Evolutionary conservation across 2,888 invertebrate species (phyloP), one percentile per base, ranked within the genome.

Genomic region (Drosophila quinaria): DNA sequence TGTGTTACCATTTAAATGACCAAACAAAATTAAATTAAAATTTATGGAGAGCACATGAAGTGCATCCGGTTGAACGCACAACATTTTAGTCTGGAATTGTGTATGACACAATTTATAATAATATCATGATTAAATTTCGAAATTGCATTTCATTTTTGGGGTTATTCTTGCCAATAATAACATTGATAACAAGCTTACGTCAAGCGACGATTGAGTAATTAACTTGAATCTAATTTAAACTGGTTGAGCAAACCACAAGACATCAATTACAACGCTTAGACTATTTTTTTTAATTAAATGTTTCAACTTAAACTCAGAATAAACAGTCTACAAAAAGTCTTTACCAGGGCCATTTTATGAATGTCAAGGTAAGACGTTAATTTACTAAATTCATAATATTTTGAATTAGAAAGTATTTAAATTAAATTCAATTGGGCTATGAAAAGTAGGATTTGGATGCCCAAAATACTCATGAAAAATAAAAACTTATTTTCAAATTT

Each of bases 1-100:
- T 62, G n/a, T 39, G 35, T 22, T 62, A 42, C 62, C 72, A 68
- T 72, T 74, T 70, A 71, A 77, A 66, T 63, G 63, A 49, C 61
- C 70, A 66, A 68, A 46, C 58, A 59, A 76, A 86, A 84, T 84
- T 70, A 74, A 84, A 86, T 86, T 79, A 71, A 70, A 77, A 81
- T 81, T 76, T 81, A 74, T 69, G 65, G 69, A 29, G 29, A 29
- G 29, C 41, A 39, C 47, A 62, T 55, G 61, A 44, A 75, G 61
- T 60, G 56, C 63, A 75, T 75, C 76, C 71, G 74, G 75, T 46
- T 33, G 31, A n/a, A 31, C 37, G 22, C 49, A 56, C 19, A 49
- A 61, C 13, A 54, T 50, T 63, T 71, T 58, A 42, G 60, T 54
- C 55, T 47, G 62, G 55, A 55, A 64, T 69, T 63, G 68, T 42